A percentile compares a stretch with the other conserved stretches of the same genome.
Conservation (phyloP, 92 coral and sea anemone species). For the Palythoa caribaeorum region DNA sequence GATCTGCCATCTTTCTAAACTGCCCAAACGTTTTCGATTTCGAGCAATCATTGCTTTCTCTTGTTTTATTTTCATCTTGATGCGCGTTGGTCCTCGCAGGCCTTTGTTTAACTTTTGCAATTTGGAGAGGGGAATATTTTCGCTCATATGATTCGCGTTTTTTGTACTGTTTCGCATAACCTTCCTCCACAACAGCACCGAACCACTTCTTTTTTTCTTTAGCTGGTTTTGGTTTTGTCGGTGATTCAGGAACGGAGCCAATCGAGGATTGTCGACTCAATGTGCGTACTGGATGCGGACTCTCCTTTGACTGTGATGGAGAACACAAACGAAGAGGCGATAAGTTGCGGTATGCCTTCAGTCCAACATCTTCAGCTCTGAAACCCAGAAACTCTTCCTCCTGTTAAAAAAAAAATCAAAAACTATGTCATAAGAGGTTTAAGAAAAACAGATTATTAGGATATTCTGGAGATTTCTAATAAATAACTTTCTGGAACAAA, state of each 20-base stretch:
- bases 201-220: conserved; percentile 31
- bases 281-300: conserved; percentile 53
- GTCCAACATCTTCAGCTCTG: conserved; percentile 93
- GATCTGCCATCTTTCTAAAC: conserved; percentile 10
- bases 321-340: conserved; percentile 50
- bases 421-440: neutral
- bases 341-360: conserved; percentile 83
- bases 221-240: conserved; percentile 10
- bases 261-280: conserved; percentile 36
- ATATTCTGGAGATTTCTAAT: conserved; percentile 10
- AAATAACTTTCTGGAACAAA: conserved; percentile 50
- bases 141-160: conserved; percentile 96
- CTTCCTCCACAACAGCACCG: conserved; percentile 67
- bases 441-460: conserved; percentile 30
- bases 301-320: conserved; percentile 53
- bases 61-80: conserved; percentile 60
- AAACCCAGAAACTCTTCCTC: conserved; percentile 94
- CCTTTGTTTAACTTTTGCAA: conserved; percentile 44
- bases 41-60: conserved; percentile 19
- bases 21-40: conserved; percentile 21
- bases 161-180: conserved; percentile 93
- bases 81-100: conserved; percentile 48
- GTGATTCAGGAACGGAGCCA: conserved; percentile 32
- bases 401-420: conserved; percentile 54
- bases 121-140: conserved; percentile 69